Evolutionary conservation across 2,888 invertebrate species (phyloP), one percentile per base, ranked within the genome.

Genomic region (Trachelus tabidus): DNA sequence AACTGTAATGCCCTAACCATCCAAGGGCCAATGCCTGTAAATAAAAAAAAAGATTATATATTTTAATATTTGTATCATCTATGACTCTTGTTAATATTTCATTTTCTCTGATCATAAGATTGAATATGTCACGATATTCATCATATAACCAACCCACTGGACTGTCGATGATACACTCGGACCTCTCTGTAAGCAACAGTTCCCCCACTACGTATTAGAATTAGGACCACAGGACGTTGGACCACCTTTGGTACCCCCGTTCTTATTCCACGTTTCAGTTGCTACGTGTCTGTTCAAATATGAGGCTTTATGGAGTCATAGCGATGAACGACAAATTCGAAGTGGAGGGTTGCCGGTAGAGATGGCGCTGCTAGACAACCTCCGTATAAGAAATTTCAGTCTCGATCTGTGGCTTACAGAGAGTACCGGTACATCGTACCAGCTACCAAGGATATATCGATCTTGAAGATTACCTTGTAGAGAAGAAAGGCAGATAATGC

Each of bases 1-100:
- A 92, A 84, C 93, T 94, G 88, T 96, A 97, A 81, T 95, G 90
- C n/a, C 89, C 86, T 75, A 92, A 92, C 94, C 94, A 95, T 0
- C 92, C 92, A 34, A 83, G 77, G 23, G 75, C 77, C 31, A 92
- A 33, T 1, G 86, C 79, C 92, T 92, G 89, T 33, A 56, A 40
- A 73, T 15, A 11, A 34, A 69, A 23, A 12, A 40, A 75, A 69
- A 15, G 37, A 34, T 4, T 31, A 23, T 12, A 15, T 56, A 73
- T 23, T 76, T 30, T 12, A 31, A 69, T 34, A 23, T 11, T n/a
- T 35, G 2, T 33, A 12, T 75, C 12, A 71, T 35, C 2, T 37
- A 23, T 80, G 31, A 34, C 31, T 34, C n/a, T 73, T n/a, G 2
- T 23, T 23, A 23, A 56, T 56, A 2, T 9, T 56, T 9, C 23